Base-by-base conservation (phyloP, 2,797 vertebrate species). In the Craterocephalus amniculus region DNA sequence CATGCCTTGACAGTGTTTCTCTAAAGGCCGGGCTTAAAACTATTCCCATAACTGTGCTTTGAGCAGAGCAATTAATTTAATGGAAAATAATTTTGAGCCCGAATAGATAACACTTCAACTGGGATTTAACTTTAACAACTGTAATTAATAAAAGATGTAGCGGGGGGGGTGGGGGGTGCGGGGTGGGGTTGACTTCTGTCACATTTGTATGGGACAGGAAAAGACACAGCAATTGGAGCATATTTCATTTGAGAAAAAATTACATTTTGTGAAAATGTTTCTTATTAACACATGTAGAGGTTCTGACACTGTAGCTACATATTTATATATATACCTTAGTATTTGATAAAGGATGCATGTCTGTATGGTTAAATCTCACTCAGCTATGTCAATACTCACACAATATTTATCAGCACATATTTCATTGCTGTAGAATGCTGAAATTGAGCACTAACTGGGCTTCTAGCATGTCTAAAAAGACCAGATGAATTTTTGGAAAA, bases 401-500 rank as follows among this genome's bases (percentile, higher is more conserved):
- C 14, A 34, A 76, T 84, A 72, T 88, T 91, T 79, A 31, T 77
- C 60, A 58, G 80, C 72, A 75, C 85, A 56, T 63, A 52, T 89
- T 70, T 81, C 36, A 52, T 82, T 72, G 78, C 72, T 77, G 38
- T 60, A 52, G 49, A 83, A 58, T 66, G 73, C 62, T 40, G 75
- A 78, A 88, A 27, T 67, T 72, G 73, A 88, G 79, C 70, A 62
- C 61, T 74, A 48, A 68, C 58, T 70, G 70, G 79, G 55, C 64
- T 59, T 55, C 65, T 89, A 88, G 86, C 87, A 90, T 64, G 45
- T 72, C 32, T 78, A 84, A 89, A 75, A 84, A 74, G 80, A 26
- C 35, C 81, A 87, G 69, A 89, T 94, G 88, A 94, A 89, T 93
- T 93, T 91, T 81, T 89, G 89, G 83, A 81, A 87, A 87, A 89